Evolutionary conservation across 1,140 invertebrate genomes (phyloP), one percentile per base, ranked within the genome.

Genomic region (Cotesia glomerata): DNA sequence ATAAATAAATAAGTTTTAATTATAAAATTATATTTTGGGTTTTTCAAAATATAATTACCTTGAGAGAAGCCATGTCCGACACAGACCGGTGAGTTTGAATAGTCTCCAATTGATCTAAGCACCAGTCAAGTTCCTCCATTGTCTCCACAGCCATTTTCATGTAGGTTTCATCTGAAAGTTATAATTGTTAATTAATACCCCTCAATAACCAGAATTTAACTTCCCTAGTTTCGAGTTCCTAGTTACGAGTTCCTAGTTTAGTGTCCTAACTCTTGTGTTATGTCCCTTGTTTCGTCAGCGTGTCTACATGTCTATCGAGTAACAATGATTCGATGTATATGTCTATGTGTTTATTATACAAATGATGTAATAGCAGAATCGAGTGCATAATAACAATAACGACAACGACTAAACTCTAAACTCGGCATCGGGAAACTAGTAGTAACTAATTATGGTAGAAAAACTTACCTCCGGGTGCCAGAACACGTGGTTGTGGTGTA

Each of bases 101-200:
- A 69, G 97, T 98, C 90, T 99, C 98, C 87, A 99, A 88, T 89
- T 99, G 98, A 88, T 99, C 97, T 87, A 99, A 89, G 87, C 98
- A 99, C 98, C 98, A 99, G 88, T 99, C 98, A 84, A 99, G 88
- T 88, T 99, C 98, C 85, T 99, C 97, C 89, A 99, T 93, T 16
- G 97, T 99, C 86, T 99, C 97, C 82, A 97, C 88, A 58, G 97
- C 96, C 80, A 98, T 88, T 85, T 96, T 97, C 87, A 94, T 92
- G 87, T 96, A 97, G 75, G 92, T 89, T 83, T 98, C 96, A 89
- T 98, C 96, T 95, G 88, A 72, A 89, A 91, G 80, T 32, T 69
- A n/a, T 67, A 16, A 18, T 54, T 71, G 32, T 9, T 63, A 36
- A 64, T 32, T 62, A 13, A 2, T 65, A 32, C 8, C 26, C 9